Conservation (phyloP, 2,888 invertebrate species). For the Nowickia ferox region DNA sequence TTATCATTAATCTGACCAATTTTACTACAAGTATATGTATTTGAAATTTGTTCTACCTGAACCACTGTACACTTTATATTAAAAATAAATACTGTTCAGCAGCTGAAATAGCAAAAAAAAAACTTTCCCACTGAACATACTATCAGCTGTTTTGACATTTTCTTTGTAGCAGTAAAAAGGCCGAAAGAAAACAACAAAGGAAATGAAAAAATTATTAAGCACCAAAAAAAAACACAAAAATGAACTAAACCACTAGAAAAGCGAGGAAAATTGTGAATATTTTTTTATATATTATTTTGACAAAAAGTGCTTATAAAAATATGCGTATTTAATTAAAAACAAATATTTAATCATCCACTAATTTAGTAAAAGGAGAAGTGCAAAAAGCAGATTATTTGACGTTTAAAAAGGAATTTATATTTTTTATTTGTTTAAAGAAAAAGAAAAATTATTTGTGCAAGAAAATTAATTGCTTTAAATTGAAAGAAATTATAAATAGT, state of each 20-base stretch:
- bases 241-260: conserved; percentile 60
- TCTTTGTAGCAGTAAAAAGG: neutral
- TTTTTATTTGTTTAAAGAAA: conserved; percentile 23
- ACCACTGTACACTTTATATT: neutral
- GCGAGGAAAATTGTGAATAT: conserved; percentile 65
- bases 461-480: conserved; percentile 33
- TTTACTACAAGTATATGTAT: no score
- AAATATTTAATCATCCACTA: conserved; percentile 19
- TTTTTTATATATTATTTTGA: conserved; percentile 67
- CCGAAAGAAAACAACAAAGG: conserved; percentile 35
- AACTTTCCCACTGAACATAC: conserved; percentile 43
- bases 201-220: conserved; percentile 44
- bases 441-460: conserved; percentile 30
- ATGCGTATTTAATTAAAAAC: conserved; percentile 64
- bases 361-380: neutral
- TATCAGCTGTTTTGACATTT: conserved; percentile 21
- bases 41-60: no score
- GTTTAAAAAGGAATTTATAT: conserved; percentile 37
- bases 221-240: conserved; percentile 55
- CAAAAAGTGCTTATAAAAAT: conserved; percentile 67
- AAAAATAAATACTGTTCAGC: neutral
- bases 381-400: conserved; percentile 36
- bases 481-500: conserved; percentile 32
- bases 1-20: no score
- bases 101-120: neutral